Evolutionary conservation across 2,888 invertebrate genomes (phyloP).

Genomic region (Clostera curtula): DNA sequence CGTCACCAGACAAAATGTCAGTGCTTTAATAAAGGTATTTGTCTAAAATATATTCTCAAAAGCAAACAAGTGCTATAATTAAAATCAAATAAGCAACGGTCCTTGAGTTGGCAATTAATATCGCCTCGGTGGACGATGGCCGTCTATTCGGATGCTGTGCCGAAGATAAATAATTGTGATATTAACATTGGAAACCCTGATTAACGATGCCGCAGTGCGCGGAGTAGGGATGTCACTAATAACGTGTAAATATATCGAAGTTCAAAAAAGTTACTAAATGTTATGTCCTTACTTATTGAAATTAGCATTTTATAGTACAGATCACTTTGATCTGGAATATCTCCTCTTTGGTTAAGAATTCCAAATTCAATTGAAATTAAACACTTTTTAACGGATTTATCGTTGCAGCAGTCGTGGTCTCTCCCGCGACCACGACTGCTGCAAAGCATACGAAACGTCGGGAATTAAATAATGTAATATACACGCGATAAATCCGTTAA

Average conservation of each 20-base stretch:
- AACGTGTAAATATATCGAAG: slow-evolving; percentile 6
- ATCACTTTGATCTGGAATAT: too few relatives aligned
- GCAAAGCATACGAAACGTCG: too few relatives aligned
- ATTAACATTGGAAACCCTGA: slow-evolving; percentile 46
- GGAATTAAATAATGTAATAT: too few relatives aligned
- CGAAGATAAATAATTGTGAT: slow-evolving; percentile 54
- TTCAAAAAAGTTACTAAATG: background rate
- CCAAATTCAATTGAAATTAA: too few relatives aligned
- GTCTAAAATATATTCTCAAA: slow-evolving; percentile 3
- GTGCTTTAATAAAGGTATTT: too few relatives aligned
- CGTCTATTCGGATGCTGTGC: slow-evolving; percentile 36
- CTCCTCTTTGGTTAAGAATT: too few relatives aligned
- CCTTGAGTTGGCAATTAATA: slow-evolving; percentile 25
- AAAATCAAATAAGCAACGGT: slow-evolving; percentile 12
- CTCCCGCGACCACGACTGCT: too few relatives aligned
- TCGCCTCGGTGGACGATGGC: slow-evolving; percentile 31
- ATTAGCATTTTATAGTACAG: background rate
- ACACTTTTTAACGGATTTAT: too few relatives aligned
- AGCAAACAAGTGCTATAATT: slow-evolving; percentile 2
- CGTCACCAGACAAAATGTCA: too few relatives aligned
- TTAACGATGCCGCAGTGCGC: slow-evolving; percentile 53
- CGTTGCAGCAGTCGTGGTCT: too few relatives aligned
- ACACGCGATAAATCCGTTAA: too few relatives aligned
- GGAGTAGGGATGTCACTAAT: slow-evolving; percentile 21
- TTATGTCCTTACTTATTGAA: background rate